Evolutionary conservation across 2,888 invertebrate genomes (phyloP).

Genomic region (Hoplodrina blanda): DNA sequence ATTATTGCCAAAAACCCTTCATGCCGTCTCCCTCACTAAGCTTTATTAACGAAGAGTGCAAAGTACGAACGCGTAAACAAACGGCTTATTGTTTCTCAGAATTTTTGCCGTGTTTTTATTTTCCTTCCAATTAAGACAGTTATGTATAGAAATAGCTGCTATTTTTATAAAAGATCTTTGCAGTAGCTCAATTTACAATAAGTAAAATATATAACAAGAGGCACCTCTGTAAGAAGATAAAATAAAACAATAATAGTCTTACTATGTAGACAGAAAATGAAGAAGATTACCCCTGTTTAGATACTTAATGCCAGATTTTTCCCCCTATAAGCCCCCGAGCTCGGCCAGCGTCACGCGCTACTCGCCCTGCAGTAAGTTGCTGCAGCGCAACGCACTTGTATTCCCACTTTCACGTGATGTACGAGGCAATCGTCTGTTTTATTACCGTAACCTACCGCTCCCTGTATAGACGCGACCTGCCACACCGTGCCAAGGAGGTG

Average conservation of each 20-base stretch:
- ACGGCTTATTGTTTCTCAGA: neutral
- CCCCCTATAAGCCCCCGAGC: too few relatives aligned
- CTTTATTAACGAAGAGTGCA: neutral
- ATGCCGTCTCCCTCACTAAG: too few relatives aligned
- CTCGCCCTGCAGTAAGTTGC: neutral
- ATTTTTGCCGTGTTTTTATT: neutral
- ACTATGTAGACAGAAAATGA: too few relatives aligned
- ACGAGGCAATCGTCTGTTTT: slow-evolving; percentile 56
- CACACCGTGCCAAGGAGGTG: neutral
- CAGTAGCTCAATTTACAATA: neutral
- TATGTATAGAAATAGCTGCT: neutral
- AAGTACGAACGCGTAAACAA: neutral
- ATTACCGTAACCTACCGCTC: slow-evolving; percentile 7
- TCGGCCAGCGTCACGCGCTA: too few relatives aligned
- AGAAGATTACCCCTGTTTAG: too few relatives aligned
- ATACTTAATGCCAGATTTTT: too few relatives aligned
- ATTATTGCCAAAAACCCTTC: neutral
- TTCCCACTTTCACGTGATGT: too few relatives aligned
- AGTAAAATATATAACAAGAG: neutral
- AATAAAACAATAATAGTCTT: too few relatives aligned
- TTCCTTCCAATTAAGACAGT: neutral
- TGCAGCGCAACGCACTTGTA: slow-evolving; percentile 13
- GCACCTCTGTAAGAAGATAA: too few relatives aligned
- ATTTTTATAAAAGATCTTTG: neutral
- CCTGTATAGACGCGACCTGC: too few relatives aligned